Base-by-base conservation (phyloP, 2,113 vertebrate species). In the Pseudorasbora parva region DNA sequence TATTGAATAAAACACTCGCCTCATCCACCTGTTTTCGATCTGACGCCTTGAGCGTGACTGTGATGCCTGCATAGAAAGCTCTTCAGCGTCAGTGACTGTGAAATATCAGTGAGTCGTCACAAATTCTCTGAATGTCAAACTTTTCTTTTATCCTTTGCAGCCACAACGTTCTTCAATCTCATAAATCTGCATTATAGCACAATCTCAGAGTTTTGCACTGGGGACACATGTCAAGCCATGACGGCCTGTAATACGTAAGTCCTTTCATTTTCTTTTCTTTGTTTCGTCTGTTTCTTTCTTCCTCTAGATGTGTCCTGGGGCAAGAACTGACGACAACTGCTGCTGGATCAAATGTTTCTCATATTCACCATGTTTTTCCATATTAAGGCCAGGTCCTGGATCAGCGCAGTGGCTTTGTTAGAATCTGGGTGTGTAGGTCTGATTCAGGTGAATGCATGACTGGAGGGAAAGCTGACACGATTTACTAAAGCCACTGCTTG, bases 111-210 rank as follows among this genome's bases (percentile, higher is more conserved):
- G 2, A 37, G 9, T 27, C 43, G 6, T 15, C 23, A 21, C 21
- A n/a, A 43, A 17, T 43, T 69, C 27, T 49, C 15, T 49, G 1
- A 59, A 59, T 59, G 51, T 41, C 49, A 33, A 17, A 62, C 37
- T 25, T 72, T 43, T 37, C 49, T 71, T 25, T 17, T 45, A 21
- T 87, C 49, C 89, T 86, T 89, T 86, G 71, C 95, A 99, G 98
- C 97, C 54, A 99, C 98, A 25, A 99, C 97, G 0, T 99, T 99
- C 90, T 99, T 99, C 93, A 98, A 99, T 91, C 97, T 99, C 86
- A 97, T 99, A 92, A 99, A 99, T 95, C 95, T 99, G 89, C 98
- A 99, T 92, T 99, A 99, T 91, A 99, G 98, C 95, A 99, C 98
- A 91, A 96, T 99, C 94, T 99, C 98, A 21, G 98, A 99, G 90